phyloP scores from a whole-genome alignment of 2,797 vertebrate genomes.

The Thripadectes ignobilis region DNA sequence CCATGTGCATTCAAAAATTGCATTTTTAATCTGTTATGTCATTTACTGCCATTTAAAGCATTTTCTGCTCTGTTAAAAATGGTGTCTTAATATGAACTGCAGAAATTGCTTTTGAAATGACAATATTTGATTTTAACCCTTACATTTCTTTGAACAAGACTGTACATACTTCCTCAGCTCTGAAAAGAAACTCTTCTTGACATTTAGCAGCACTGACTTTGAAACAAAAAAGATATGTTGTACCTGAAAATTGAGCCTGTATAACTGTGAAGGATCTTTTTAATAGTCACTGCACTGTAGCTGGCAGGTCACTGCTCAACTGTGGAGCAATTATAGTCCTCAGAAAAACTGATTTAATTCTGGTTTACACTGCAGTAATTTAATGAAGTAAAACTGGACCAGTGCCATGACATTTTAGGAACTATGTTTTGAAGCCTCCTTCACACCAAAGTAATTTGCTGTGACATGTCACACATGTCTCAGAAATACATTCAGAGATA shows the following conservation, averaged over 20 bases:
- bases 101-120: neutral
- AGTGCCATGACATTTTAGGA: neutral
- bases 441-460: slow-evolving; percentile 43
- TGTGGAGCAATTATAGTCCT: neutral
- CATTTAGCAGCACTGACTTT: neutral
- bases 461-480: slow-evolving; percentile 20
- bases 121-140: neutral
- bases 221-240: neutral
- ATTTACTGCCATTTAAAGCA: neutral
- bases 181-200: neutral
- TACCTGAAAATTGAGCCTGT: neutral
- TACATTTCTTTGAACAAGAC: neutral
- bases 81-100: neutral
- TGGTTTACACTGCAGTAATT: neutral
- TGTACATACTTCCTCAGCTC: neutral
- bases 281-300: neutral
- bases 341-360: neutral
- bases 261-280: neutral
- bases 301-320: neutral
- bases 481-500: neutral
- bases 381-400: slow-evolving; percentile 24
- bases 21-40: neutral
- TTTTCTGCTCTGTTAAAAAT: neutral
- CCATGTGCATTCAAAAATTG: neutral
- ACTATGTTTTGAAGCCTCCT: slow-evolving; percentile 28